phyloP scores from a whole-genome alignment of 2,113 vertebrate species.

The Entosphenus tridentatus region DNA sequence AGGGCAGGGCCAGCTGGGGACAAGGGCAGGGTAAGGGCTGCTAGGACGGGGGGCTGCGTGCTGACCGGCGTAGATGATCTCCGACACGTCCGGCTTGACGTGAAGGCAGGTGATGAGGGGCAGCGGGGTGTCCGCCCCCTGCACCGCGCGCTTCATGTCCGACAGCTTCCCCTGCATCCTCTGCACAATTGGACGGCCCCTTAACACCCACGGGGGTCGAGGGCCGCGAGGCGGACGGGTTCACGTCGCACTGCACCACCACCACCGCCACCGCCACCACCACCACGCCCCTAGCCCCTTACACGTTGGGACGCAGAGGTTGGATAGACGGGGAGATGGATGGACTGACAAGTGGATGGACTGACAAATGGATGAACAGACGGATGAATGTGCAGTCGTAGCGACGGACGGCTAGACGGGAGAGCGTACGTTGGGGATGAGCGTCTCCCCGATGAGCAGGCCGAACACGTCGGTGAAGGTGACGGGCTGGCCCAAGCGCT shows the following conservation, averaged over 20 bases:
- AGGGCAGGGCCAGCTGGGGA: not conserved
- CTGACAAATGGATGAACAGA: no score
- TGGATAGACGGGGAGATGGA: no score
- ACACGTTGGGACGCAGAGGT: no score
- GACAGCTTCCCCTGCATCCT: constrained; percentile 70
- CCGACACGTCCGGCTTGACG: constrained; percentile 86
- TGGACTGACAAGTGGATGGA: no score
- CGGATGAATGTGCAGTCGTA: no score
- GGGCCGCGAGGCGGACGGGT: no score
- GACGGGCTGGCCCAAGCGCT: constrained; percentile 70
- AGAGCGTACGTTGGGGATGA: constrained; percentile 52
- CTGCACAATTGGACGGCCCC: constrained; percentile 18
- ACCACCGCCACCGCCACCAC: no score
- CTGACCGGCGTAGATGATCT: constrained; percentile 92
- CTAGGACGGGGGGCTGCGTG: not conserved
- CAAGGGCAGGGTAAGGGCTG: no score
- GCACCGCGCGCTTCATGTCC: constrained; percentile 49
- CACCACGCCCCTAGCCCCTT: no score
- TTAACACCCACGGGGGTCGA: no score
- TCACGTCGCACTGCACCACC: no score
- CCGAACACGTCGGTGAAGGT: constrained; percentile 95
- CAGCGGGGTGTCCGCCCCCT: constrained; percentile 42
- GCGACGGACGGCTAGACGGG: not conserved
- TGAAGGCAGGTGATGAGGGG: constrained; percentile 90
- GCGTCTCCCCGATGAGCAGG: constrained; percentile 91